Base-by-base conservation (phyloP, 2,888 invertebrate genomes). In the Ferrisia virgata region DNA sequence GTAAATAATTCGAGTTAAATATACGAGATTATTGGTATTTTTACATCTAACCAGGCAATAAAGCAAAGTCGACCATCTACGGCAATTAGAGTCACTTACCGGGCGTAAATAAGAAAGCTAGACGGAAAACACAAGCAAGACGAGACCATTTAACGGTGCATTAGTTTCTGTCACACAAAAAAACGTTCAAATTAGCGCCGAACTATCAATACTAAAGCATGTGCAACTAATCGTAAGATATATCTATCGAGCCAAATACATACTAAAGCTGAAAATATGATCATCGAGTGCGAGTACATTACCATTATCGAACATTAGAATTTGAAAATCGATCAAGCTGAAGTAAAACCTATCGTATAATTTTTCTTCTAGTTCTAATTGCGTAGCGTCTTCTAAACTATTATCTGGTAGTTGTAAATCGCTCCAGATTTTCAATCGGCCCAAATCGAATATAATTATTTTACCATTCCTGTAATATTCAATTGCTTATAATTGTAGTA, bases 321-420 rank as follows among this genome's bases (percentile, higher is more conserved):
- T 91, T 91, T 95, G 95, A 69, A 91, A 89, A 84, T 92, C 92
- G 15, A 91, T 91, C 86, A 94, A 92, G 85, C 92, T 92, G 1
- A 94, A 90, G 85, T 93, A 92, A 80, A 94, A 90, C 86, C 95
- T 90, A 86, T 95, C 95, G 87, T 95, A 96, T 9, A 95, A 89
- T 79, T 93, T 91, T 87, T 95, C 94, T 87, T 95, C 95, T 84
- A 95, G 88, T 89, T 95, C 95, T 92, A 94, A 94, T 87, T 93
- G 93, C 0, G 95, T 95, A 0, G 93, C 93, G 87, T 94, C 93
- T 88, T 95, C 94, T 0, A 93, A 88, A 11, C 92, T 91, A 80
- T 92, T 89, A 86, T 92, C 92, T 0, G 91, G 89, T 0, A 93
- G 92, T 87, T 94, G 94, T 81, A 95, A 89, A 87, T 95, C 95